Conservation (phyloP, 2,888 invertebrate genomes). For the Sphinx pinastri region DNA sequence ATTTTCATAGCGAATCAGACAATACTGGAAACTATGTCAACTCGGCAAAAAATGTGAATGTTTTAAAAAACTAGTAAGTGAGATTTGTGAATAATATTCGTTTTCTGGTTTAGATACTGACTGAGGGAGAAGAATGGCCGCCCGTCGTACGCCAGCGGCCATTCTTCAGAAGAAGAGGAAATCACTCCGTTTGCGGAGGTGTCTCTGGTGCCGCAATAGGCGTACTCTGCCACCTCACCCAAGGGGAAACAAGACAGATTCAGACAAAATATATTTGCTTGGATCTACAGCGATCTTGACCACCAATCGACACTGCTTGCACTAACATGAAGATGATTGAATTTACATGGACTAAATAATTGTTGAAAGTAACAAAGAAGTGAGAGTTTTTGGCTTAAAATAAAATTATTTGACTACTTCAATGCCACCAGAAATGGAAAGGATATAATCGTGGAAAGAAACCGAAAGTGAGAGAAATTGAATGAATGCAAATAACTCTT, state of each 20-base stretch:
- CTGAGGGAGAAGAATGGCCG: constrained; percentile 77
- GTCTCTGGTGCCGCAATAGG: constrained; percentile 59
- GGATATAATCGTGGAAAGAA: background rate
- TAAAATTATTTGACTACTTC: background rate
- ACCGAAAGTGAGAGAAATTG: background rate
- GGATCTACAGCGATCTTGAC: background rate
- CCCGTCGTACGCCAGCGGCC: constrained; percentile 64
- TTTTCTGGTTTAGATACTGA: constrained; percentile 68
- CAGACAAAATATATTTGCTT: background rate
- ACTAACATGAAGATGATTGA: background rate
- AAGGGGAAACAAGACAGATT: background rate
- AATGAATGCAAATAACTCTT: background rate
- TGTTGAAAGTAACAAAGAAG: background rate
- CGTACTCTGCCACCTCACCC: constrained; percentile 17
- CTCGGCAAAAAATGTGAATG: no score
- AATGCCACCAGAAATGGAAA: background rate
- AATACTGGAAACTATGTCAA: no score
- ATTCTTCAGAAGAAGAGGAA: constrained; percentile 76
- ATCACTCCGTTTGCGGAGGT: constrained; percentile 64
- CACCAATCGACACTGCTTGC: background rate
- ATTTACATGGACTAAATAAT: background rate
- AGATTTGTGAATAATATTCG: no score
- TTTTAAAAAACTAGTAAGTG: no score
- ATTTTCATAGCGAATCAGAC: no score
- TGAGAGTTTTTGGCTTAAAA: background rate